These are phyloP conservation scores for Bembecia ichneumoniformis DNA, from an alignment of 2,888 invertebrate genomes.

Conservation along the genomic window DNA sequence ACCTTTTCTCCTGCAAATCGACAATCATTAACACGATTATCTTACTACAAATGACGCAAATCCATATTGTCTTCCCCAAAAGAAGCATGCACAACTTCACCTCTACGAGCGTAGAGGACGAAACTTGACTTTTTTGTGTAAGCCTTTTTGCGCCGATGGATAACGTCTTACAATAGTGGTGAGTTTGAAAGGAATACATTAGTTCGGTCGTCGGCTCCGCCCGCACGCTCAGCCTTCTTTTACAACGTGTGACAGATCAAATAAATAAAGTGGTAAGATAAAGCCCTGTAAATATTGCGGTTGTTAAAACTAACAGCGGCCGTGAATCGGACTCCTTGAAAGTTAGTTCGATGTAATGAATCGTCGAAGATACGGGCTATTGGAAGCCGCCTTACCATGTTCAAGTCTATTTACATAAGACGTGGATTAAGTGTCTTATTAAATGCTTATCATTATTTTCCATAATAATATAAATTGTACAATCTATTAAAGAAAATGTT, in stretches of 20 bases:
- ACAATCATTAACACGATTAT: not conserved
- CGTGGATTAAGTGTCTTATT: not conserved
- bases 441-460: not conserved
- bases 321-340: not conserved
- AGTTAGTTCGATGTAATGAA: not conserved
- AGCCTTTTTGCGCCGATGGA: constrained; percentile 52
- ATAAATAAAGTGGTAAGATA: constrained; percentile 10
- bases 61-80: constrained; percentile 34
- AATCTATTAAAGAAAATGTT: too few species aligned
- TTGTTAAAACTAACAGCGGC: not conserved
- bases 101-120: constrained; percentile 45
- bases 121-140: constrained; percentile 34
- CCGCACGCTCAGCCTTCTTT: constrained; percentile 11
- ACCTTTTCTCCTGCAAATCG: not conserved
- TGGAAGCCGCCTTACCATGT: not conserved
- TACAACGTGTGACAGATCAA: constrained; percentile 25
- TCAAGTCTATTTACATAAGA: not conserved
- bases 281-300: constrained; percentile 7
- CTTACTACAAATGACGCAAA: constrained; percentile 20
- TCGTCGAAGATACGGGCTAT: not conserved
- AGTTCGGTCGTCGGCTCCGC: constrained; percentile 42
- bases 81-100: constrained; percentile 29
- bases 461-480: too few species aligned
- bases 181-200: constrained; percentile 61
- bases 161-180: constrained; percentile 48